Base-by-base conservation (phyloP, 1,140 invertebrate genomes). In the Drosophila arizonae region DNA sequence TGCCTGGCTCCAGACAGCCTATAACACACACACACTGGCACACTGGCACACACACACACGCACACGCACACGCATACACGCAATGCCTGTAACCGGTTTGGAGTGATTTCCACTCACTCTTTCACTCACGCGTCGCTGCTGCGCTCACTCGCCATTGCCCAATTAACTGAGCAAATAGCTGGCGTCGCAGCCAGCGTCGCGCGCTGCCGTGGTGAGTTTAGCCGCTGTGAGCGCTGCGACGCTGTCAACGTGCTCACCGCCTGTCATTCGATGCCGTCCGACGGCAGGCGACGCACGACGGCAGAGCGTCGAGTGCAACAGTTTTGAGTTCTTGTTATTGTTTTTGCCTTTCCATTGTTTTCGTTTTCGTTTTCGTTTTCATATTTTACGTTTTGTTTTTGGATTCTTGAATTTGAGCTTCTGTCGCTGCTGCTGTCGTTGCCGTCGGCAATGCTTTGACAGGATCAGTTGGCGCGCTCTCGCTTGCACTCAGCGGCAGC, bases 161-260 rank as follows among this genome's bases (percentile, higher is more conserved):
- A 75, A 74, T 74, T 74, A 74, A 74, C 72, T 70, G 58, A 58
- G 72, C 67, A 74, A 70, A 74, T 46, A 64, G 66, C 62, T 1
- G 11, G 48, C 48, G 48, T 9, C 52, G 33, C 70, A 45, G 81
- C 13, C 13, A 21, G 54, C 79, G 63, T 30, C 65, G 63, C 36
- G 6, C 58, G 82, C 78, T 82, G 82, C 76, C 48, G 72, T 87
- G 82, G 82, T 87, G 82, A 67, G 63, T 82, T 87, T 6, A 3
- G 21, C 3, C 21, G 21, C 21, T 24, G 57, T 10, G 56, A 15
- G 56, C 41, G 43, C 65, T 62, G 63, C 66, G 45, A 24, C 46
- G 39, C 39, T 41, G 46, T 41, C 61, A 58, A 11, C 24, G 36
- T 8, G 30, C 39, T 24, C 46, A n/a, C 10, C 48, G 39, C 21